These are phyloP conservation scores for Atopsyche davidsoni DNA, from an alignment of 1,140 invertebrate species.

Conservation along the genomic window DNA sequence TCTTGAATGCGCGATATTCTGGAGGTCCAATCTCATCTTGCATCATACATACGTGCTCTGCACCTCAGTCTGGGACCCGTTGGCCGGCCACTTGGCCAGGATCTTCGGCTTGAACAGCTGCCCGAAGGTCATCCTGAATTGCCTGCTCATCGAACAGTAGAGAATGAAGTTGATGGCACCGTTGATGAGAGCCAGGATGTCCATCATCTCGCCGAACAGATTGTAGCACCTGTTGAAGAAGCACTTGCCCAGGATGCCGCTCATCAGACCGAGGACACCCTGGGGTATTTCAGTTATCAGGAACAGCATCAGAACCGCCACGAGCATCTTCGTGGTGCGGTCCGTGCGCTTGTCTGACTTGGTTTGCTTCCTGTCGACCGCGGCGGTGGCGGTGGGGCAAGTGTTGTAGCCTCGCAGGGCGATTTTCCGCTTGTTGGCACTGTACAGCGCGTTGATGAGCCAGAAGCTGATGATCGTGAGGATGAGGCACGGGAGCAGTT, in stretches of 20 bases:
- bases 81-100: conserved; percentile 34
- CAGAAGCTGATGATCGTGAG: conserved; percentile 76
- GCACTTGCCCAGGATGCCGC: conserved; percentile 63
- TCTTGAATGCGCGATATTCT: conserved; percentile 6
- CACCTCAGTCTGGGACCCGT: conserved; percentile 24
- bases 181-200: conserved; percentile 85
- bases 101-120: conserved; percentile 56
- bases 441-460: conserved; percentile 68
- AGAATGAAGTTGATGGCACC: conserved; percentile 90
- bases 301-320: conserved; percentile 81
- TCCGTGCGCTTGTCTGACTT: conserved; percentile 68
- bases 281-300: conserved; percentile 84
- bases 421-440: conserved; percentile 61
- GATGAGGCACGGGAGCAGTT: conserved; percentile 77
- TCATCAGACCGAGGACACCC: conserved; percentile 67
- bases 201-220: conserved; percentile 84
- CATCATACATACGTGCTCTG: conserved; percentile 29
- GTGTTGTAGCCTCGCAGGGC: conserved; percentile 58
- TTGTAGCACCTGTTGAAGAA: conserved; percentile 71
- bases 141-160: conserved; percentile 90
- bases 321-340: conserved; percentile 83
- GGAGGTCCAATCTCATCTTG: conserved; percentile 15
- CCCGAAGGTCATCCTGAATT: conserved; percentile 83
- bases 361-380: conserved; percentile 44
- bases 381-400: conserved; percentile 44